Percentiles rank a stretch among this genome's conserved stretches.
Conservation (phyloP, 1,140 invertebrate genomes). For the Colletes latitarsis region DNA sequence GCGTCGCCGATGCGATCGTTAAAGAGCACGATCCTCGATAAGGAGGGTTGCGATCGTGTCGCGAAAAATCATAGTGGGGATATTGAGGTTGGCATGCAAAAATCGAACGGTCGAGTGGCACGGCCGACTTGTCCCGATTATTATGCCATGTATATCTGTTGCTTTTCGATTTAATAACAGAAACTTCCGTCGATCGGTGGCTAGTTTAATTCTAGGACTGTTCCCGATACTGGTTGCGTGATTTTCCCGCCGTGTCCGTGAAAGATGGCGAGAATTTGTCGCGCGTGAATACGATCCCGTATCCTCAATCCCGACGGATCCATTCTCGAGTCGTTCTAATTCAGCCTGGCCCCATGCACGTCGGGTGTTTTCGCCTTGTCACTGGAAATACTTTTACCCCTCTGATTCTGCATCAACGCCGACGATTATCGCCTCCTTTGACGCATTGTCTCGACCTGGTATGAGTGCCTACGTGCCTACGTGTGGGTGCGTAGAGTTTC, state of each 20-base stretch:
- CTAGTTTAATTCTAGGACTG: neutral
- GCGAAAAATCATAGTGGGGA: neutral
- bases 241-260: slow-evolving; percentile 30
- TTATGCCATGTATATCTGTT: neutral
- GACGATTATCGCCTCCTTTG: slow-evolving; percentile 36
- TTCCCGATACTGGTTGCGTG: neutral
- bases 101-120: slow-evolving; percentile 43
- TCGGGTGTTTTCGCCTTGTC: neutral
- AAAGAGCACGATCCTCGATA: no score
- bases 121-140: slow-evolving; percentile 10
- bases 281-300: neutral
- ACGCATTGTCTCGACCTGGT: slow-evolving; percentile 39
- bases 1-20: neutral
- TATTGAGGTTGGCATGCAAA: slow-evolving; percentile 20
- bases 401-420: slow-evolving; percentile 8
- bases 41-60: neutral
- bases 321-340: neutral
- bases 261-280: slow-evolving; percentile 1
- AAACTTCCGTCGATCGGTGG: neutral
- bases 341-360: neutral
- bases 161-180: slow-evolving; percentile 30
- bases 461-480: neutral
- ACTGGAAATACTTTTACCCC: neutral
- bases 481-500: neutral
- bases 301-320: neutral